These are phyloP conservation scores for Casuarius casuarius DNA, from an alignment of 2,113 vertebrate species.

Conservation along the genomic window DNA sequence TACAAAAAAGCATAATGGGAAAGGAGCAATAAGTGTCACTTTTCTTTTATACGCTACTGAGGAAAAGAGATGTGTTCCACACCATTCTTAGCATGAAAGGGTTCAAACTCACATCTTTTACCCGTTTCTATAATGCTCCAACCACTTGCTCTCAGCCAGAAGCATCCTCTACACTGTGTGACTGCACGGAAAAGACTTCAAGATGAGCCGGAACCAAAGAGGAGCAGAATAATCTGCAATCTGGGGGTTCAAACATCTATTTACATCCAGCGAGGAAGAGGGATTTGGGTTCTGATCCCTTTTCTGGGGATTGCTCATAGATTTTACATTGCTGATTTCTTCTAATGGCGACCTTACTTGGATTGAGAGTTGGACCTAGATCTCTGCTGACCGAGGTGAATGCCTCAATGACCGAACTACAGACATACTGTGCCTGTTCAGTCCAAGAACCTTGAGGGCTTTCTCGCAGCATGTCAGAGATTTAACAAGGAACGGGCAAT, in stretches of 20 bases:
- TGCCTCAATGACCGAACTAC: not conserved
- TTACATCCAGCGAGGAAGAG: not conserved
- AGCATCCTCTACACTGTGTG: not conserved
- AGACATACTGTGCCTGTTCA: not conserved
- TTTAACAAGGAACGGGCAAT: slow-evolving; percentile 1
- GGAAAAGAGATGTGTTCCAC: not conserved
- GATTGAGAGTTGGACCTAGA: not conserved
- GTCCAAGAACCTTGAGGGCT: not conserved
- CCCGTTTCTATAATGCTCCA: not conserved
- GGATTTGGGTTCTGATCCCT: not conserved
- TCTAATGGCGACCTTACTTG: not conserved
- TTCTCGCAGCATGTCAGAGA: not conserved
- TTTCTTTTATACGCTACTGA: not conserved
- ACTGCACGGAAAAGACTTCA: not conserved
- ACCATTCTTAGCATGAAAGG: not conserved
- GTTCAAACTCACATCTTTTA: not conserved
- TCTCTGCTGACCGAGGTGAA: not conserved
- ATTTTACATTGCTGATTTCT: not conserved
- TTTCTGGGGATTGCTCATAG: not conserved
- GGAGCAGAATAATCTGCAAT: not conserved
- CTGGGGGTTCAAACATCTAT: not conserved
- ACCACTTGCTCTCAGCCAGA: not conserved
- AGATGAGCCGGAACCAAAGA: not conserved
- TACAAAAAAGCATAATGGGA: not conserved
- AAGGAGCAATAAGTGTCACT: not conserved